Conservation (phyloP, 2,797 vertebrate genomes). For the Artibeus jamaicensis region DNA sequence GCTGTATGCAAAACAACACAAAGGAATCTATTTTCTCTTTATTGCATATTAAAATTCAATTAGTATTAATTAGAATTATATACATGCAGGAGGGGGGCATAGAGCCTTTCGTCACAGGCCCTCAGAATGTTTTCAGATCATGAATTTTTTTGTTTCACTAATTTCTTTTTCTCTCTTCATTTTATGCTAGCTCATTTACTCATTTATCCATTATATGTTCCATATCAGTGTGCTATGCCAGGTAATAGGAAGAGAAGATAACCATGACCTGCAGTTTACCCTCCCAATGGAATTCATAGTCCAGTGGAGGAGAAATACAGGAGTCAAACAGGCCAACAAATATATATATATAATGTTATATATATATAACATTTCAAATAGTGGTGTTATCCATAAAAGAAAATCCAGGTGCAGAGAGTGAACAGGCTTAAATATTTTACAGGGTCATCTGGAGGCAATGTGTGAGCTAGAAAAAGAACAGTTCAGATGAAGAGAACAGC, state of each 20-base stretch:
- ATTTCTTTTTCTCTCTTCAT: neutral
- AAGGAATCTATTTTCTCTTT: neutral
- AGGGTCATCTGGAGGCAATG: neutral
- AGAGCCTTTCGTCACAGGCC: neutral
- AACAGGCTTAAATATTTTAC: neutral
- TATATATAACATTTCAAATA: neutral
- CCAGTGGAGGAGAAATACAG: neutral
- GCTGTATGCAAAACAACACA: neutral
- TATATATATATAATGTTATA: neutral
- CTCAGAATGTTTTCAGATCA: neutral
- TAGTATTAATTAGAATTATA: constrained; percentile 55
- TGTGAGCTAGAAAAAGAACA: neutral
- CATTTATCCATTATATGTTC: neutral
- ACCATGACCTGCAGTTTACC: neutral
- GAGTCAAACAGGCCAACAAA: neutral
- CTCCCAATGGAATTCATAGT: neutral
- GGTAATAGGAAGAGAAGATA: neutral
- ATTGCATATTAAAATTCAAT: constrained; percentile 45
- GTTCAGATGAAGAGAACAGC: neutral
- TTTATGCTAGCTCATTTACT: neutral
- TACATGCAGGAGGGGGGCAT: neutral
- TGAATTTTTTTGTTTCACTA: neutral
- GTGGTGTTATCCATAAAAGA: neutral
- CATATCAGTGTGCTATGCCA: neutral
- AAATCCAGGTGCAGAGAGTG: neutral